phyloP scores from a whole-genome alignment of 2,888 invertebrate genomes.

The Ypsolopha scabrella region DNA sequence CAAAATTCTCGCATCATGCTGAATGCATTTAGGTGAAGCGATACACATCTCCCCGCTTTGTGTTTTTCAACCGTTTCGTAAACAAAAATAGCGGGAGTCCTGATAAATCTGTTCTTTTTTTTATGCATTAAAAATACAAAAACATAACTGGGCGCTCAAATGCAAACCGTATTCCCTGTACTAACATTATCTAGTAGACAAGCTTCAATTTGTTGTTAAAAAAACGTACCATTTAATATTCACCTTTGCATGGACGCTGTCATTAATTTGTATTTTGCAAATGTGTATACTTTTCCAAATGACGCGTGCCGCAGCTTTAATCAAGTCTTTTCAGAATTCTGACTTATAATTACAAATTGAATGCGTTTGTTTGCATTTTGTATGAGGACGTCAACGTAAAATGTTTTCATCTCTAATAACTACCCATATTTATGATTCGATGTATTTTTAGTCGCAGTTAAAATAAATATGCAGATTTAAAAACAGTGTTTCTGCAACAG shows the following conservation, averaged over 20 bases:
- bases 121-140: conserved; percentile 11
- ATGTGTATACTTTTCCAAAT: neutral
- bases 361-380: conserved; percentile 31
- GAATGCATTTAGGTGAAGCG: conserved; percentile 52
- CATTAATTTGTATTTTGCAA: conserved; percentile 2
- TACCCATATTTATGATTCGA: neutral
- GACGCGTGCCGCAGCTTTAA: conserved; percentile 4
- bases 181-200: neutral
- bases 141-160: neutral
- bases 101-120: conserved; percentile 47
- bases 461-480: conserved; percentile 1
- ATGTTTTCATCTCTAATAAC: neutral
- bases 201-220: neutral
- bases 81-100: conserved; percentile 67
- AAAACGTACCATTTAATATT: neutral
- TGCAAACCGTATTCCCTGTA: neutral
- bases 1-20: conserved; percentile 68
- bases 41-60: conserved; percentile 56
- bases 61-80: conserved; percentile 51
- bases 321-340: conserved; percentile 3
- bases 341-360: conserved; percentile 11
- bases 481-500: neutral
- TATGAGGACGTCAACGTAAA: conserved; percentile 15
- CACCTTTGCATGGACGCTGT: neutral
- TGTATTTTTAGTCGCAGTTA: neutral